phyloP scores from a whole-genome alignment of 2,888 invertebrate genomes.

The Chirona hameri region DNA sequence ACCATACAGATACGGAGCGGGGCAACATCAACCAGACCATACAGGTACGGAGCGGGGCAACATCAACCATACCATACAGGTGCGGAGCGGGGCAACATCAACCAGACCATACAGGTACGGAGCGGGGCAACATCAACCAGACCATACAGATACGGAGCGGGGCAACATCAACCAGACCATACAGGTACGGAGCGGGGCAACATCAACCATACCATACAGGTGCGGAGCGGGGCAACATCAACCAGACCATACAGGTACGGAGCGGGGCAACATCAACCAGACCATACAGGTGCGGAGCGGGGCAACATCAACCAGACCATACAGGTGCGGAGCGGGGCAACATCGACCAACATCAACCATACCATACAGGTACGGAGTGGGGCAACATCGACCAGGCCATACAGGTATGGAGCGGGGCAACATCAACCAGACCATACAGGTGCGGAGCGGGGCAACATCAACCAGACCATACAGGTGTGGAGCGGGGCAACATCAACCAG shows the following conservation, averaged over 20 bases:
- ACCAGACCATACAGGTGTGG: too few relatives aligned
- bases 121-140: not conserved
- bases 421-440: conserved; percentile 65
- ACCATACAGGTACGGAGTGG: too few relatives aligned
- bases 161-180: too few relatives aligned
- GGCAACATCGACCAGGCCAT: conserved; percentile 74
- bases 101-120: too few relatives aligned
- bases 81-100: conserved; percentile 85
- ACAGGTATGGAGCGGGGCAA: too few relatives aligned
- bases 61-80: conserved; percentile 65
- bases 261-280: conserved; percentile 74
- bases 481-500: conserved; percentile 74
- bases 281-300: too few relatives aligned
- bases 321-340: too few relatives aligned
- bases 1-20: too few relatives aligned
- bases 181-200: too few relatives aligned
- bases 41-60: too few relatives aligned
- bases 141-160: not conserved
- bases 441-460: conserved; percentile 85
- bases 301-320: conserved; percentile 74
- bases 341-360: conserved; percentile 74
- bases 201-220: conserved; percentile 65
- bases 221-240: conserved; percentile 85
- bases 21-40: conserved; percentile 74
- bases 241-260: too few relatives aligned